These are phyloP conservation scores for Mystacornis crossleyi DNA, from an alignment of 2,113 vertebrate species.

Conservation along the genomic window DNA sequence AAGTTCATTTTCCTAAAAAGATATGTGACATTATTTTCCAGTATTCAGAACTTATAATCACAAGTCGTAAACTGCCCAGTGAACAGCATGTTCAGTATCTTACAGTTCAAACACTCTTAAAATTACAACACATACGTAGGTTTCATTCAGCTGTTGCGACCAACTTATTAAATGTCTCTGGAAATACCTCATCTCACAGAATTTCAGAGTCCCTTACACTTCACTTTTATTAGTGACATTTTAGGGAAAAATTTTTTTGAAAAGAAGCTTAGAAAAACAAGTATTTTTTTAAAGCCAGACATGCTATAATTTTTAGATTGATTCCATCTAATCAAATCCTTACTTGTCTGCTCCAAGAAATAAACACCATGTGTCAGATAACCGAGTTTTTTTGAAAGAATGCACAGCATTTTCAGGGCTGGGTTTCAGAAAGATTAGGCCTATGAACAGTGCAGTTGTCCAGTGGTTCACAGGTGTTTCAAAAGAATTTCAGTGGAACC, in stretches of 20 bases:
- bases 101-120: not conserved
- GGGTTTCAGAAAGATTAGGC: constrained; percentile 25
- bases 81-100: not conserved
- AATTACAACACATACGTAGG: not conserved
- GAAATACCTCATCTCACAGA: not conserved
- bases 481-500: not conserved
- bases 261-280: not conserved
- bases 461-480: constrained; percentile 16
- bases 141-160: not conserved
- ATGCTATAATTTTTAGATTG: not conserved
- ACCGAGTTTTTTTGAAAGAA: not conserved
- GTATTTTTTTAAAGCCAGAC: not conserved
- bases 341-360: not conserved
- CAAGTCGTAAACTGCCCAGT: not conserved
- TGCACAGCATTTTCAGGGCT: not conserved
- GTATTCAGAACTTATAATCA: not conserved
- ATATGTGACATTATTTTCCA: not conserved
- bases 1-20: not conserved
- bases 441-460: constrained; percentile 45
- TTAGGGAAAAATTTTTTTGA: not conserved
- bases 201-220: not conserved
- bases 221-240: not conserved
- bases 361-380: not conserved
- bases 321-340: not conserved
- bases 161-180: not conserved